Evolutionary conservation across 35 echinoderm and acorn worm species (phyloP), one percentile per base, ranked within the genome.

Genomic region (Apostichopus californicus): DNA sequence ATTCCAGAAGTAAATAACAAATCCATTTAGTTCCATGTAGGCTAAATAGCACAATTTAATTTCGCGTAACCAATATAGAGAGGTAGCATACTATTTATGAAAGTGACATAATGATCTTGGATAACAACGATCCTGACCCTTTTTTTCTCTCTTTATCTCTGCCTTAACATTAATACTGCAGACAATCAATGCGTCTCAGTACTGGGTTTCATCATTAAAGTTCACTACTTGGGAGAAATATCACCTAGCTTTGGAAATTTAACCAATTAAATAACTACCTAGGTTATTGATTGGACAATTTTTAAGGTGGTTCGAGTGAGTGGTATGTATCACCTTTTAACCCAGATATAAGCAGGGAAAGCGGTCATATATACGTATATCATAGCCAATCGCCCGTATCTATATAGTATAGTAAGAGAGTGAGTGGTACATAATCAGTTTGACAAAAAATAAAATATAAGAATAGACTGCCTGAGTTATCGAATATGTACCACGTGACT

Each of bases 241-340:
- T 68, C 64, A 68, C 11, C 64, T 68, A 68, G 5, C 64, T 68
- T 68, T 68, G 11, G 11, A 68, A 68, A 68, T 68, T 68, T 68
- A 11, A 68, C 64, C 64, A 68, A 68, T 68, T 11, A 68, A 68
- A 68, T 68, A 68, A 68, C 64, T 68, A 68, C 11, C 64, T 68
- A 68, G 64, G 5, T 68, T 68, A 68, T 68, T 68, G 64, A 68
- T 68, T 68, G 11, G 64, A 8, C 64, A 18, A 46, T 46, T 46
- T 68, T 68, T 8, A 68, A 68, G 64, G 11, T 68, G 64, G 64
- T 18, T 68, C 64, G 11, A 14, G 64, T 68, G 64, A 68, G 64
- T 68, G 64, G 18, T 68, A 68, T 68, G 64, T 68, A 68, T 68
- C 64, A 68, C 64, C 64, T 68, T 68, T 68, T 68, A 68, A 68